Evolutionary conservation across 2,113 vertebrate species (phyloP).

Genomic region (Zootoca vivipara): DNA sequence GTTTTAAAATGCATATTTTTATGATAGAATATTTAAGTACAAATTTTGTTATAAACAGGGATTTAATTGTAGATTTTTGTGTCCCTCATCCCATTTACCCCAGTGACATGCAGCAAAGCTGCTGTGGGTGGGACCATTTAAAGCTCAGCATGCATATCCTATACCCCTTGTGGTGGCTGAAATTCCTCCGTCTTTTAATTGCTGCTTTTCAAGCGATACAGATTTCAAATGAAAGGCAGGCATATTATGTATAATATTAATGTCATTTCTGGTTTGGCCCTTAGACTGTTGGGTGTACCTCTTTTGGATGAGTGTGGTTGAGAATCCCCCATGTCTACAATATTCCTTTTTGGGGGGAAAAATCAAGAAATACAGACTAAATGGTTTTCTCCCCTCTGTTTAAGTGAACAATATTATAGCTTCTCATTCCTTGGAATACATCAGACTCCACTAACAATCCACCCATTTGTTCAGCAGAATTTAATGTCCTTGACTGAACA

Average conservation of each 20-base stretch:
- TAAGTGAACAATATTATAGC: constrained; percentile 9
- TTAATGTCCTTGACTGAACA: constrained; percentile 56
- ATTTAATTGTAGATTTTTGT: no score
- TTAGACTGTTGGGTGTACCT: neutral
- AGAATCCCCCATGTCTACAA: neutral
- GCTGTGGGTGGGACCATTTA: no score
- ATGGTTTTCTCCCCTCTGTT: neutral
- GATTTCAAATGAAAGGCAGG: no score
- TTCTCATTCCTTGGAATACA: constrained; percentile 21
- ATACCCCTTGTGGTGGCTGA: no score
- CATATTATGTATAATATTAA: neutral
- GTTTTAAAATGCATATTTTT: no score
- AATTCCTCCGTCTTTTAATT: no score
- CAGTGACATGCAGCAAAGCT: neutral
- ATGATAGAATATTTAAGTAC: no score
- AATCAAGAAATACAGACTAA: constrained; percentile 1
- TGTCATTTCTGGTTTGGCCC: neutral
- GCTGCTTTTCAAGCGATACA: no score
- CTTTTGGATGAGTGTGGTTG: neutral
- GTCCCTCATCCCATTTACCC: neutral
- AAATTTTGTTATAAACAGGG: no score
- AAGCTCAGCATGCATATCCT: no score
- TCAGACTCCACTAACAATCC: constrained; percentile 41
- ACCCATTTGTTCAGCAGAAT: constrained; percentile 52
- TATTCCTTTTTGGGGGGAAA: neutral